Evolutionary conservation across 2,888 invertebrate genomes (phyloP).

Genomic region (Agrotis exclamationis): DNA sequence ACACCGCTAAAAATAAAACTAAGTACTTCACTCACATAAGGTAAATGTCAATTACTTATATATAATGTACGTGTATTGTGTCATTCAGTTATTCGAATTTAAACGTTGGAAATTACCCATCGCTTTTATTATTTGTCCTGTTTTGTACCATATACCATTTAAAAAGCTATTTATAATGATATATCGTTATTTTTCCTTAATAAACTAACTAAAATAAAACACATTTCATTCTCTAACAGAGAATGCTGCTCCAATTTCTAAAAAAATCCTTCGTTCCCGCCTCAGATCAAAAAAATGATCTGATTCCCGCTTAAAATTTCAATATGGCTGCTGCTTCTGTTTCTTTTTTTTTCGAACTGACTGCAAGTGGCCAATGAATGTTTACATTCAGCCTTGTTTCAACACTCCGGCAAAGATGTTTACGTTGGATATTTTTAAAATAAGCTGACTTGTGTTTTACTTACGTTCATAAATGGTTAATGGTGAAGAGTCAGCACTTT

Average conservation of each 20-base stretch:
- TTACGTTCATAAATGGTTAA: constrained; percentile 52
- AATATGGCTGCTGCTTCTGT: constrained; percentile 70
- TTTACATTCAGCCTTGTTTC: constrained; percentile 71
- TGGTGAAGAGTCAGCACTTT: constrained; percentile 24
- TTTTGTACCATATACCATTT: constrained; percentile 10
- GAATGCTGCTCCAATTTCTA: not conserved
- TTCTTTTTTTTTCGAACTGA: constrained; percentile 58
- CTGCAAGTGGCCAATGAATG: constrained; percentile 59
- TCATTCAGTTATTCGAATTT: not conserved
- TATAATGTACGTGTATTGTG: not conserved
- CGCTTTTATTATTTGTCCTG: constrained; percentile 33
- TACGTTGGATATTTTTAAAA: constrained; percentile 75
- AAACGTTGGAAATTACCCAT: not conserved
- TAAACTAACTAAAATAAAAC: not conserved
- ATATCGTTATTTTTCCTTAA: constrained; percentile 26
- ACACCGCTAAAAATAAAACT: too few relatives aligned
- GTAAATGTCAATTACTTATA: constrained; percentile 5
- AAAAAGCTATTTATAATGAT: not conserved
- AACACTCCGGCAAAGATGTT: constrained; percentile 65
- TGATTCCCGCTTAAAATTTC: constrained; percentile 54
- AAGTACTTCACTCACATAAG: too few relatives aligned
- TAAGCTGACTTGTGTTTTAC: constrained; percentile 50
- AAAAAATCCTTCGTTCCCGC: constrained; percentile 9
- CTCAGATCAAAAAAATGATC: too few relatives aligned
- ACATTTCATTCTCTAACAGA: not conserved